Percentiles rank a stretch among this genome's conserved stretches.
Evolutionary conservation across 2,888 invertebrate species (phyloP).

Genomic region (Drosophila paranaensis): DNA sequence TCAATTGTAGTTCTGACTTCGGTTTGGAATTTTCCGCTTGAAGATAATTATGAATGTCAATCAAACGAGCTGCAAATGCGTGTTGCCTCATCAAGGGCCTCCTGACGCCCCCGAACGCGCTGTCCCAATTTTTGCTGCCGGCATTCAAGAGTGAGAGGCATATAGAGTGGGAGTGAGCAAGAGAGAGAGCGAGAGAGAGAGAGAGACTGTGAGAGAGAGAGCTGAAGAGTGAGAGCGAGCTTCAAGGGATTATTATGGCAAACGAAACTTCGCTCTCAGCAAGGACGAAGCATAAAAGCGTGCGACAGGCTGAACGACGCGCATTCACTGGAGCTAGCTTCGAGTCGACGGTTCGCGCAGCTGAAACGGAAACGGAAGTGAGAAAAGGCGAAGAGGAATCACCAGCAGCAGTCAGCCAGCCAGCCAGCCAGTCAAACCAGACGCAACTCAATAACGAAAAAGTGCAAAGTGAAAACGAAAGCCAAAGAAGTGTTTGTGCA

Average conservation of each 20-base stretch:
- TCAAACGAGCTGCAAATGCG: constrained; percentile 54
- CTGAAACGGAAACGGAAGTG: constrained; percentile 18
- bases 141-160: constrained; percentile 21
- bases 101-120: neutral
- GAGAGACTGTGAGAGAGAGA: constrained; percentile 1
- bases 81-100: constrained; percentile 19
- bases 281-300: constrained; percentile 58
- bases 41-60: constrained; percentile 66
- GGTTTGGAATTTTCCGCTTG: constrained; percentile 70
- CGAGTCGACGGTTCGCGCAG: constrained; percentile 53
- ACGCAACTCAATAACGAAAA: constrained; percentile 17
- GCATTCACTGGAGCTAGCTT: constrained; percentile 68
- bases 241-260: constrained; percentile 28
- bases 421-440: neutral
- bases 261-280: constrained; percentile 37
- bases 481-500: constrained; percentile 18
- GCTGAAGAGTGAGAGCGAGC: constrained; percentile 4
- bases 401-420: neutral
- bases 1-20: constrained; percentile 36
- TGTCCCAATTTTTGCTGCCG: constrained; percentile 27
- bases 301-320: constrained; percentile 27
- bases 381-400: constrained; percentile 12
- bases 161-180: neutral
- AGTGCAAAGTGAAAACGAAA: constrained; percentile 71
- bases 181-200: neutral